Conservation (phyloP, 2,113 vertebrate genomes). For the Prunella fulvescens region DNA sequence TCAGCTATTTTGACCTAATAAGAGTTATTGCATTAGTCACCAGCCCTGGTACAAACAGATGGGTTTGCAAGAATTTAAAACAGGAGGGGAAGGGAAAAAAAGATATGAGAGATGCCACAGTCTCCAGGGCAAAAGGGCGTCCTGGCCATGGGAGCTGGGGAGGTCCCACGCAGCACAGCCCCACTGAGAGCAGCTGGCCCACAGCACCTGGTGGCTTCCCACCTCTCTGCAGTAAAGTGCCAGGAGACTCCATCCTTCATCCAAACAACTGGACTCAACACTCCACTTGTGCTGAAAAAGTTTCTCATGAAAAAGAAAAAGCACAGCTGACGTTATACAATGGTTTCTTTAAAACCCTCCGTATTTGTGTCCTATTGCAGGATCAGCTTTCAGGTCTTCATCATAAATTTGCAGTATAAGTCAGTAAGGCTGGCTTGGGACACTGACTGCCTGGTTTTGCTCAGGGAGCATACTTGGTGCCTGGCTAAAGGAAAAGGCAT, state of each 20-base stretch:
- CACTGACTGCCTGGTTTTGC: not conserved
- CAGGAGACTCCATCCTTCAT: not conserved
- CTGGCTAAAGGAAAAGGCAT: not conserved
- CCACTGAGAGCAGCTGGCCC: not conserved
- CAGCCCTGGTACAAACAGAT: slow-evolving; percentile 30
- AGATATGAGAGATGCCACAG: not conserved
- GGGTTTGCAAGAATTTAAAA: not conserved
- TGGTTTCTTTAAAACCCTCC: not conserved
- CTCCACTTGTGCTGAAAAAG: not conserved
- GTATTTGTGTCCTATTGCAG: not conserved
- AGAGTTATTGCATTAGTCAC: slow-evolving; percentile 61
- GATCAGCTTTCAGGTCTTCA: not conserved
- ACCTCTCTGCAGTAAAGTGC: not conserved
- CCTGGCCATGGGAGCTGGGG: not conserved
- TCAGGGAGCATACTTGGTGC: not conserved
- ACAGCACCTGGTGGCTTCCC: not conserved
- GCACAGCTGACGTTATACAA: not conserved
- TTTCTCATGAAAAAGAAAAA: not conserved
- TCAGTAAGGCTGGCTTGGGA: not conserved
- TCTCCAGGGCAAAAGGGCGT: not conserved
- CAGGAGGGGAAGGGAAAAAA: not conserved
- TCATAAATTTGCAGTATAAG: not conserved
- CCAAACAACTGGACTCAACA: not conserved
- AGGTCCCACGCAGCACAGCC: not conserved
- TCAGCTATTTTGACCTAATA: slow-evolving; percentile 68